These are phyloP conservation scores for Sebastes cheni DNA, from an alignment of 2,797 vertebrate species.

Conservation along the genomic window DNA sequence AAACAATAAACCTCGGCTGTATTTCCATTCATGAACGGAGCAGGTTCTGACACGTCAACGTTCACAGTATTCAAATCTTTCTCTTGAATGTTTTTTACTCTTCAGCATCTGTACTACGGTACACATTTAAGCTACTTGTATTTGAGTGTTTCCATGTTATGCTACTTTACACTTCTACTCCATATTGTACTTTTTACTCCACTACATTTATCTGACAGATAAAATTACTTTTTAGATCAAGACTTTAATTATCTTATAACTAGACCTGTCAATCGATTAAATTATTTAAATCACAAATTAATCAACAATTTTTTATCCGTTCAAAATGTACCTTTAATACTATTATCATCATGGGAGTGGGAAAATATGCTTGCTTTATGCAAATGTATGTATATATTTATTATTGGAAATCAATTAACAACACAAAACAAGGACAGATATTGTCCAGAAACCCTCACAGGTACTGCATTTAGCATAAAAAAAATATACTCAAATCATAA, in stretches of 20 bases:
- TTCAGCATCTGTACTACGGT: not conserved
- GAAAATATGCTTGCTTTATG: too few relatives aligned
- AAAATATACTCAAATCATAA: too few relatives aligned
- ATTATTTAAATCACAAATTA: too few relatives aligned
- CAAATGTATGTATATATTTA: too few relatives aligned
- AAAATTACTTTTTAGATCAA: not conserved
- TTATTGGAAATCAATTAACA: too few relatives aligned
- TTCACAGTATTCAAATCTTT: not conserved
- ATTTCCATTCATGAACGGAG: not conserved
- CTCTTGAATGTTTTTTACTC: not conserved
- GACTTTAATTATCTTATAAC: too few relatives aligned
- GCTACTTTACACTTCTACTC: not conserved
- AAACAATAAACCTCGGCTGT: not conserved
- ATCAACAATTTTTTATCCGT: too few relatives aligned
- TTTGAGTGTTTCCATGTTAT: not conserved
- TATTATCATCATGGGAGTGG: too few relatives aligned
- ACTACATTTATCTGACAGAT: not conserved
- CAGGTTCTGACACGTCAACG: slow-evolving; percentile 39
- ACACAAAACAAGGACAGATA: rapidly evolving
- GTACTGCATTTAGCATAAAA: too few relatives aligned
- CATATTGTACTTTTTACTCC: not conserved
- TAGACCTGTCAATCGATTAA: too few relatives aligned
- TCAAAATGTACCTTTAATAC: too few relatives aligned
- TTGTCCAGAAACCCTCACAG: too few relatives aligned
- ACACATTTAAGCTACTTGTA: not conserved